Conservation (phyloP, 2,797 vertebrate species). For the Chelidonichthys spinosus region DNA sequence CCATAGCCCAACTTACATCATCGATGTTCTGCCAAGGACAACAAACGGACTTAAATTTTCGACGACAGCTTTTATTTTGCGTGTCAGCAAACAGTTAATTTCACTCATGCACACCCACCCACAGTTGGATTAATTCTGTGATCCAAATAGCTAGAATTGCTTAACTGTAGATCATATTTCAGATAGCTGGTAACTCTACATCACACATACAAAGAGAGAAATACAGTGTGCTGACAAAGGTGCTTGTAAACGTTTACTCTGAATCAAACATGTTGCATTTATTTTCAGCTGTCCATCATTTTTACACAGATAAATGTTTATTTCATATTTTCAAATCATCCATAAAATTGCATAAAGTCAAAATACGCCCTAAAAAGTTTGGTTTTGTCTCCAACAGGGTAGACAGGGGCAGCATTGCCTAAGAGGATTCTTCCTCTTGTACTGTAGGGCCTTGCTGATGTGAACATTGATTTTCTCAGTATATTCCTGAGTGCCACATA, state of each 20-base stretch:
- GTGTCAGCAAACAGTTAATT: neutral
- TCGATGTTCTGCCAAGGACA: neutral
- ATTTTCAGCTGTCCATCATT: neutral
- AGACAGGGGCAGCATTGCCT: conserved; percentile 87
- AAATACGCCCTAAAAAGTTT: conserved; percentile 21
- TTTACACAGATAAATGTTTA: conserved; percentile 17
- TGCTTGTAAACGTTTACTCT: conserved; percentile 7
- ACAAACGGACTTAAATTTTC: conserved; percentile 7
- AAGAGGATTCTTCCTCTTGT: conserved; percentile 88
- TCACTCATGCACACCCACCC: neutral
- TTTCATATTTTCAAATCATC: neutral
- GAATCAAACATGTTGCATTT: conserved; percentile 9
- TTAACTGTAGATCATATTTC: conserved; percentile 1
- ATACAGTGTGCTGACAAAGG: neutral
- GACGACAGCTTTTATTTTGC: conserved; percentile 43
- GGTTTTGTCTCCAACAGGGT: conserved; percentile 75
- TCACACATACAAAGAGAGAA: neutral
- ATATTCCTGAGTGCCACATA: conserved; percentile 84
- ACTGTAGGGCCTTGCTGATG: conserved; percentile 86
- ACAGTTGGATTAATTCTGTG: neutral
- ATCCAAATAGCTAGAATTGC: neutral
- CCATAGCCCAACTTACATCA: neutral
- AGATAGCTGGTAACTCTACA: neutral
- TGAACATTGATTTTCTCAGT: conserved; percentile 80
- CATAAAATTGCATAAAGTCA: conserved; percentile 1